A percentile compares a stretch with the other conserved stretches of the same genome.
phyloP scores from a whole-genome alignment of 2,888 invertebrate species.

The Tillus elongatus region DNA sequence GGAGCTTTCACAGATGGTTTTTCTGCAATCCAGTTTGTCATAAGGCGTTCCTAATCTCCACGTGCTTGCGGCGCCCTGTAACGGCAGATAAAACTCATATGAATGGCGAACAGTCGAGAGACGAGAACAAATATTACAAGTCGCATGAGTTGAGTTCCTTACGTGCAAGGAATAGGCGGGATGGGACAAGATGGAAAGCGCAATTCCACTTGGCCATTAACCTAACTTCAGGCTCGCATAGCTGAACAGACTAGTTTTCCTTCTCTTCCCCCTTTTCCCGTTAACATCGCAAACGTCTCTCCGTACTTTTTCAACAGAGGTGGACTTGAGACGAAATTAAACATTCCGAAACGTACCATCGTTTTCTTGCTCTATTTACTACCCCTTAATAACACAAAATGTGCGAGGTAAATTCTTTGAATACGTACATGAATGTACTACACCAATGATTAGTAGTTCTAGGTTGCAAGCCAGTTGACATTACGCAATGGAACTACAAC shows the following conservation, averaged over 20 bases:
- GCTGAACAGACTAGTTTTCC: constrained; percentile 37
- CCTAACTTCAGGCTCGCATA: constrained; percentile 58
- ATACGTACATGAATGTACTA: no score
- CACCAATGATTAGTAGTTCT: no score
- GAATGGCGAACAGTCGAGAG: constrained; percentile 40
- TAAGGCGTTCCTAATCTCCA: constrained; percentile 34
- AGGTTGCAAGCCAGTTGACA: no score
- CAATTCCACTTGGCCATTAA: constrained; percentile 65
- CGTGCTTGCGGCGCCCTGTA: constrained; percentile 38
- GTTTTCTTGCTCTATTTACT: no score
- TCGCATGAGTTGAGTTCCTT: constrained; percentile 43
- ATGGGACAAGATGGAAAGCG: constrained; percentile 56
- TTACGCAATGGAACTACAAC: no score
- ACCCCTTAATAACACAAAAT: no score
- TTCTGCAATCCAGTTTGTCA: no score
- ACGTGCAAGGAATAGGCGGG: constrained; percentile 42
- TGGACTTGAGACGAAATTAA: constrained; percentile 7
- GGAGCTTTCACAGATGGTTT: no score
- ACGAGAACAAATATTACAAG: constrained; percentile 44
- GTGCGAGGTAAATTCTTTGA: no score
- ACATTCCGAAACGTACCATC: no score
- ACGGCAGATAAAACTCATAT: constrained; percentile 39
- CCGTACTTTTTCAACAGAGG: constrained; percentile 6
- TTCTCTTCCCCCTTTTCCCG: constrained; percentile 27
- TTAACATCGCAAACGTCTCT: constrained; percentile 2